Evolutionary conservation across 2,888 invertebrate species (phyloP).

Genomic region (Drosophila mimetica): DNA sequence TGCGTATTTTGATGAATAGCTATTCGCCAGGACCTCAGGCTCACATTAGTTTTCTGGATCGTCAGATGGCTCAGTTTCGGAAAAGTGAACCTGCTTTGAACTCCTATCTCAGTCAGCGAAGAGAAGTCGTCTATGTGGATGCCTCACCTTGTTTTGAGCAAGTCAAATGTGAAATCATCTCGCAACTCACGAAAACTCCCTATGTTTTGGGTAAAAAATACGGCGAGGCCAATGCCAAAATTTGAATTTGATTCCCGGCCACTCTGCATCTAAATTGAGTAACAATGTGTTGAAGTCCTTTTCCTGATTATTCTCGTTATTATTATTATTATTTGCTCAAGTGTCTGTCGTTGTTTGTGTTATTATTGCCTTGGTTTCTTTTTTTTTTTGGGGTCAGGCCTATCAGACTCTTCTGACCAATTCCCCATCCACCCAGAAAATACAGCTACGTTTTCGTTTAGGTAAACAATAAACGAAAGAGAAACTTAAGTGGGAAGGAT

Average conservation of each 20-base stretch:
- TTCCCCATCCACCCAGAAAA: slow-evolving; percentile 46
- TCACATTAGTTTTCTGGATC: slow-evolving; percentile 62
- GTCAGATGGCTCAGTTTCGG: slow-evolving; percentile 75
- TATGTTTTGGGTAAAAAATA: slow-evolving; percentile 76
- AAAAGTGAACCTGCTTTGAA: slow-evolving; percentile 59
- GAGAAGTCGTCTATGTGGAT: slow-evolving; percentile 75
- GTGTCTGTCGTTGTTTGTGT: slow-evolving; percentile 46
- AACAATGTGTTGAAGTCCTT: slow-evolving; percentile 49
- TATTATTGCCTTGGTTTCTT: slow-evolving; percentile 16
- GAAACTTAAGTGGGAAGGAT: not conserved
- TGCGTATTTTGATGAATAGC: slow-evolving; percentile 63
- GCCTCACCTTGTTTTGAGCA: slow-evolving; percentile 56
- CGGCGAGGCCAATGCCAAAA: slow-evolving; percentile 48
- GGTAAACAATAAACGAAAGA: slow-evolving; percentile 60
- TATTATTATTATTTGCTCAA: slow-evolving; percentile 68
- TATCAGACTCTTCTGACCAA: slow-evolving; percentile 35
- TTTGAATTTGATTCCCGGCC: slow-evolving; percentile 51
- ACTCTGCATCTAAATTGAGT: slow-evolving; percentile 30
- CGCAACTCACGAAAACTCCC: slow-evolving; percentile 65
- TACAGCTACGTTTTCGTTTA: slow-evolving; percentile 66
- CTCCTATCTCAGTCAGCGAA: slow-evolving; percentile 72
- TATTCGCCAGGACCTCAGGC: slow-evolving; percentile 66
- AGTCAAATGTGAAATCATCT: slow-evolving; percentile 68
- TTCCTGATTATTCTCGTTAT: slow-evolving; percentile 43
- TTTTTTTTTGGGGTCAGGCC: slow-evolving; percentile 39